Percentiles rank a stretch among this genome's conserved stretches.
Conservation (phyloP, 23 tunicate species). For the Styela clava region DNA sequence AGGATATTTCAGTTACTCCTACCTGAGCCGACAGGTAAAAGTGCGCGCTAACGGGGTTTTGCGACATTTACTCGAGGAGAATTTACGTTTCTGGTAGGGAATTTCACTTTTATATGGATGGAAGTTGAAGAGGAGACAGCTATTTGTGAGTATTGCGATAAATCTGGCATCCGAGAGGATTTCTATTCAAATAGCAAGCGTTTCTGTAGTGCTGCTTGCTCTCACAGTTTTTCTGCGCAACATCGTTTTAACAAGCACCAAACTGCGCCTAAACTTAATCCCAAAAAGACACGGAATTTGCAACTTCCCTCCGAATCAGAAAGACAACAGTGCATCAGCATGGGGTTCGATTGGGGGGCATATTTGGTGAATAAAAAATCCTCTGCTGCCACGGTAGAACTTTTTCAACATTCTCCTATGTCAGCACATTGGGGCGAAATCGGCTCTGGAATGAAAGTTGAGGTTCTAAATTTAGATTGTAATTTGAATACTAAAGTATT, state of each 20-base stretch:
- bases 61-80: too few species aligned
- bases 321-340: constrained; percentile 42
- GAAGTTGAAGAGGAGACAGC: constrained; percentile 24
- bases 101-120: background rate
- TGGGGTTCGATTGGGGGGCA: constrained; percentile 85
- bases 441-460: constrained; percentile 80
- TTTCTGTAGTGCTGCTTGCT: constrained; percentile 50
- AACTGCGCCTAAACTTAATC: background rate
- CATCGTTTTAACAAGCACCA: constrained; percentile 22
- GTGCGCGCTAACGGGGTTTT: too few species aligned
- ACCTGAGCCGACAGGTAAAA: too few species aligned
- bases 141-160: constrained; percentile 50
- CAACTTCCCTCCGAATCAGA: constrained; percentile 53
- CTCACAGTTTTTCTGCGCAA: constrained; percentile 57
- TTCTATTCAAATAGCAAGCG: constrained; percentile 62
- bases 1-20: too few species aligned
- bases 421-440: constrained; percentile 76
- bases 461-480: constrained; percentile 84
- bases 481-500: constrained; percentile 67
- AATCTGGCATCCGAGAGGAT: constrained; percentile 11
- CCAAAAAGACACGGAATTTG: background rate
- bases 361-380: constrained; percentile 46
- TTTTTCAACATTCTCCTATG: constrained; percentile 75
- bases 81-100: too few species aligned
- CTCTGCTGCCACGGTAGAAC: constrained; percentile 66